Evolutionary conservation across 2,888 invertebrate species (phyloP), one percentile per base, ranked within the genome.

Genomic region (Acleris laterana): DNA sequence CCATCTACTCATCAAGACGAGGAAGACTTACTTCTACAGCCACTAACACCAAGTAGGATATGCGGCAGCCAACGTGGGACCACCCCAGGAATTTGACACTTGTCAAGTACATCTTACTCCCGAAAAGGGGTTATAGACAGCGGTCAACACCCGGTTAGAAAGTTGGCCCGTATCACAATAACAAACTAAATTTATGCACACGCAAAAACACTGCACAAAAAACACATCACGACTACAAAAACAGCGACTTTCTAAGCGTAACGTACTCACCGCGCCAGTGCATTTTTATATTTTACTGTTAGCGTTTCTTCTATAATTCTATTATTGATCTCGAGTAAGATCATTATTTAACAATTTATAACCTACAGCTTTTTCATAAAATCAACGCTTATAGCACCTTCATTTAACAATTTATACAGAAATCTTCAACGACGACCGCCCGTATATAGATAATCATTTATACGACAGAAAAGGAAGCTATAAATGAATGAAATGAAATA

Each of bases 321-420:
- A 95, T 99, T 99, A 94, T 99, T 98, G 94, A 99, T 98, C 96
- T 99, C 99, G 89, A 99, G 95, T 90, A 98, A 95, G 95, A 98
- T 98, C 98, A 98, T 98, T 90, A 90, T 90, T 93, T 89, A 89
- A 91, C 88, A 90, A 90, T 91, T 87, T 85, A 88, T 89, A 90
- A 88, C 93, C 93, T 93, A 93, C 90, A 87, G 88, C 76, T 87
- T 90, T 90, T 87, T 84, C 90, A 92, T 92, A 91, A 90, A 93
- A 91, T 85, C 84, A 92, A 93, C 90, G 91, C 87, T 72, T 91
- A 93, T 82, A 93, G 93, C 93, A 93, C 93, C 93, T 89, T 93
- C 93, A 93, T 93, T 92, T 93, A 93, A 83, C 91, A 87, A 77
- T 89, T 88, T 89, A 83, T 83, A 85, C 85, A 84, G 83, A 90